Base-by-base conservation (phyloP, 2,888 invertebrate genomes). In the Cryptops parisi region DNA sequence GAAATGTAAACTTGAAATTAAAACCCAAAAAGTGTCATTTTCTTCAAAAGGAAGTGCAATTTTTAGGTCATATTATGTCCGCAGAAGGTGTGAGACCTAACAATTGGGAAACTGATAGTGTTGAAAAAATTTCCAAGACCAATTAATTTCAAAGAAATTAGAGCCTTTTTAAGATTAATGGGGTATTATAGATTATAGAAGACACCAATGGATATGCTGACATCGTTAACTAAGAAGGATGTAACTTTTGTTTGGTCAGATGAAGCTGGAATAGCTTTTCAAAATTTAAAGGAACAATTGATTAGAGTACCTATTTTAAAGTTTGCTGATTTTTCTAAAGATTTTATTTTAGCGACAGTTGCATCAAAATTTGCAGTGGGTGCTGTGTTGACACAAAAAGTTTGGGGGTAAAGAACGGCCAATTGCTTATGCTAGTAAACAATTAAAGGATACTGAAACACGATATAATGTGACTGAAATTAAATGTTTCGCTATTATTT, bases 1-100 rank as follows among this genome's bases (percentile, higher is more conserved):
- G 24, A 2, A 15, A 23, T 4, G 25, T 26, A 15, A 19, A 26
- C 17, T 47, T 47, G 17, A 9, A 23, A n/a, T 17, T 47, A 17
- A 47, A 47, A 25, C 47, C 47, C 12, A 25, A 47, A 23, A 47
- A 47, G 24, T 47, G 47, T 23, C 26, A 23, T 25, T 47, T 47
- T 47, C 15, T 23, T 9, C 19, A 6, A 15, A 15, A 23, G 15
- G 47, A 47, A 47, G 26, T 47, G 17, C 3, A 23, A 25, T 47
- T 25, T 17, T 47, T 47, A 23, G 47, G 47, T 22, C 47, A 47
- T 47, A 25, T 2, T 17, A 9, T 47, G 19, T 47, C 47, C 3
- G 47, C 47, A 22, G 26, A 47, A 25, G 47, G 47, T 43, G 12
- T 43, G 23, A 43, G 44, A 43, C 17, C 44, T 12, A 43, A 23